Conservation (phyloP, 2,797 vertebrate species). For the Fringilla coelebs region DNA sequence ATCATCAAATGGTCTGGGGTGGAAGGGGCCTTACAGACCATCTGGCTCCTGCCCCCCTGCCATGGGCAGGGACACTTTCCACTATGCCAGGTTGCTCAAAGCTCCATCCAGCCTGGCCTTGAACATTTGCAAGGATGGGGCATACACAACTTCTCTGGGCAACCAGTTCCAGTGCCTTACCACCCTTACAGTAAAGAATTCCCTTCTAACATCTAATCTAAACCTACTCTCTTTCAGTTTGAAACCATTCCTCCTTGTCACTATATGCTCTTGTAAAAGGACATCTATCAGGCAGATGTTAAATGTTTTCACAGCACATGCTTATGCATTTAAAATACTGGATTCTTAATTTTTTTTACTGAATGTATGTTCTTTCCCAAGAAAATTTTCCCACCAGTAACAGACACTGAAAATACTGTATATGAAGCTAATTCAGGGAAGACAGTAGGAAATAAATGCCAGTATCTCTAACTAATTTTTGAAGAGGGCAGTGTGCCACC, state of each 20-base stretch:
- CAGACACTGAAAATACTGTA: neutral
- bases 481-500: neutral
- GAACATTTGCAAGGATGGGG: neutral
- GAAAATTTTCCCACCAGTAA: neutral
- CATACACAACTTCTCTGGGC: neutral
- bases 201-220: neutral
- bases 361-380: neutral
- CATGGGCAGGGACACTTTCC: neutral
- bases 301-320: neutral
- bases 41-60: neutral
- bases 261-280: neutral
- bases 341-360: neutral
- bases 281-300: neutral
- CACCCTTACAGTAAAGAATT: neutral
- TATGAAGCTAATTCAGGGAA: neutral
- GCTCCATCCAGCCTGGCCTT: no score
- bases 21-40: neutral
- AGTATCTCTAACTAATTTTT: neutral
- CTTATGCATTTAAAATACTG: neutral
- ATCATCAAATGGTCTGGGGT: neutral
- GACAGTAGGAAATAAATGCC: neutral
- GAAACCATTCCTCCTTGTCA: neutral
- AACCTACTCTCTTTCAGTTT: neutral
- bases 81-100: neutral
- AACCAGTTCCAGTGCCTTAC: neutral